A percentile compares a stretch with the other conserved stretches of the same genome.
Evolutionary conservation across 2,888 invertebrate genomes (phyloP).

Genomic region (Sphaerophoria taeniata): DNA sequence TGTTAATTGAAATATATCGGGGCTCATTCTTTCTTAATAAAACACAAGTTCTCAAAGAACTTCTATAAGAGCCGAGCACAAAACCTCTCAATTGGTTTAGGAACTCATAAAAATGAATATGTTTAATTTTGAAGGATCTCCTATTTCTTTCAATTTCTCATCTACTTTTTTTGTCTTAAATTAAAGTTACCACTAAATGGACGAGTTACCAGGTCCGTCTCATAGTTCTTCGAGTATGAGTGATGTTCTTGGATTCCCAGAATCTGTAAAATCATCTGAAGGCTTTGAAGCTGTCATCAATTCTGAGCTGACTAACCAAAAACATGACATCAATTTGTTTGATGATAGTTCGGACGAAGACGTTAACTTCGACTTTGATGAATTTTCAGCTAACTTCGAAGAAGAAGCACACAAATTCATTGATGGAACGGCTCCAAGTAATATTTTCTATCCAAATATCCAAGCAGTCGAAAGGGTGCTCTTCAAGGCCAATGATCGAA

Average conservation of each 20-base stretch:
- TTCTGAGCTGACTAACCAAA: neutral
- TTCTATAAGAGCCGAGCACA: neutral
- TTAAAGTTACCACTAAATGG: constrained; percentile 19
- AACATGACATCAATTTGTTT: neutral
- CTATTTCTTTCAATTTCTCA: constrained; percentile 19
- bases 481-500: neutral
- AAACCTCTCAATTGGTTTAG: constrained; percentile 49
- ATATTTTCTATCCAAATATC: constrained; percentile 63
- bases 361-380: constrained; percentile 1
- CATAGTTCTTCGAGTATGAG: constrained; percentile 13
- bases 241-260: too few relatives aligned
- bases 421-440: constrained; percentile 43
- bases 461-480: constrained; percentile 31
- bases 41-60: neutral
- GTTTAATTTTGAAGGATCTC: constrained; percentile 60
- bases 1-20: constrained; percentile 76
- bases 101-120: constrained; percentile 53
- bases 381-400: constrained; percentile 29
- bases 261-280: neutral
- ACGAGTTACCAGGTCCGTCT: neutral
- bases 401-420: constrained; percentile 61
- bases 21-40: constrained; percentile 72
- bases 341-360: constrained; percentile 4
- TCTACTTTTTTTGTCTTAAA: constrained; percentile 28
- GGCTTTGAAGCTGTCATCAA: constrained; percentile 39